Percentiles rank a stretch among this genome's conserved stretches.
These are phyloP conservation scores for Columba livia DNA, from an alignment of 2,113 vertebrate genomes.

Conservation along the genomic window DNA sequence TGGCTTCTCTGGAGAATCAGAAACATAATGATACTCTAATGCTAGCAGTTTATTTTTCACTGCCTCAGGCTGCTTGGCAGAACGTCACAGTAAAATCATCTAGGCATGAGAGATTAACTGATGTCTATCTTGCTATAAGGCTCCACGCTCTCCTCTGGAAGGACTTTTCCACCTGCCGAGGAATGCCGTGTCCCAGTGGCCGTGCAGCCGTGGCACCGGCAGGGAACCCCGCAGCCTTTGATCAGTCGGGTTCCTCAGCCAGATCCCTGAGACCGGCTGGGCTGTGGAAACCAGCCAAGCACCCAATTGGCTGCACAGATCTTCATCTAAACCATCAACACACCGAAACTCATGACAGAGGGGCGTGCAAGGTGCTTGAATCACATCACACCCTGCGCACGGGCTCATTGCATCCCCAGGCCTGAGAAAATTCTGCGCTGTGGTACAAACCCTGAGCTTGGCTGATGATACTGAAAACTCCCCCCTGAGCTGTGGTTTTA, in stretches of 20 bases:
- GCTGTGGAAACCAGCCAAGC: not conserved
- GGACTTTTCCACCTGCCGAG: conserved; percentile 51
- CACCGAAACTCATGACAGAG: not conserved
- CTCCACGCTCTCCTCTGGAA: not conserved
- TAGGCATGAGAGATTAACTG: conserved; percentile 56
- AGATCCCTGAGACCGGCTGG: not conserved
- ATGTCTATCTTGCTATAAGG: conserved; percentile 44
- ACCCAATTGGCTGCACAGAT: not conserved
- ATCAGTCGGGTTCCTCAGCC: not conserved
- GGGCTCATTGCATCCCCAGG: not conserved
- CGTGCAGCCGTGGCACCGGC: not conserved
- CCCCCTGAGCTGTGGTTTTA: not conserved
- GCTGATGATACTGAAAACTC: not conserved
- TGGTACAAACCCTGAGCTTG: not conserved
- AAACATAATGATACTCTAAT: conserved; percentile 62
- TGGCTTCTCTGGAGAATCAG: conserved; percentile 60
- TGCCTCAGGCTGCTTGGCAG: conserved; percentile 62
- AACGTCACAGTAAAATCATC: conserved; percentile 51
- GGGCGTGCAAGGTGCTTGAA: not conserved
- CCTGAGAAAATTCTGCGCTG: not conserved
- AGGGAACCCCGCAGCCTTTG: not conserved
- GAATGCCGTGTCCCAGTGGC: not conserved
- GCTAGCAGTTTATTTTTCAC: conserved; percentile 63
- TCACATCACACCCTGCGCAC: fast-evolving
- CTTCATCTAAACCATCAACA: not conserved